Evolutionary conservation across 2,113 vertebrate genomes (phyloP).

Genomic region (Grallaria varia): DNA sequence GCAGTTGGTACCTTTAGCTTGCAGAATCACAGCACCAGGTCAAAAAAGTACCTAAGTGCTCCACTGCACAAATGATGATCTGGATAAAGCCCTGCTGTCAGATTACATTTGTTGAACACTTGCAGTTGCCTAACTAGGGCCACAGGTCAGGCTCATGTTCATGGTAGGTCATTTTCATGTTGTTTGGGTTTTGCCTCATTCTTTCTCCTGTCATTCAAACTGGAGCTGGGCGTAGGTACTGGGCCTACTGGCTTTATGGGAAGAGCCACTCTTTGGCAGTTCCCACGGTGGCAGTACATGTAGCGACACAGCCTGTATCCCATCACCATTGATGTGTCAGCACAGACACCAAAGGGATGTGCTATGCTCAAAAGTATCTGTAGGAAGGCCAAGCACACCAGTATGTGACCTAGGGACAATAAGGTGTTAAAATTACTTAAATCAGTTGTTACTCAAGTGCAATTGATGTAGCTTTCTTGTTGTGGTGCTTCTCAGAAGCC

Average conservation of each 20-base stretch:
- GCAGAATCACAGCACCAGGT: background rate
- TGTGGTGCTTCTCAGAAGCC: background rate
- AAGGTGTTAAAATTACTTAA: background rate
- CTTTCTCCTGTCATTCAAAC: background rate
- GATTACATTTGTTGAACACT: background rate
- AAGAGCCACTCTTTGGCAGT: background rate
- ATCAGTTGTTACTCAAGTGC: background rate
- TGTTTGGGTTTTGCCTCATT: background rate
- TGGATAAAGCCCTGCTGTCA: slow-evolving; percentile 16
- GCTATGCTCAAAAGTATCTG: background rate
- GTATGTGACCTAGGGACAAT: background rate
- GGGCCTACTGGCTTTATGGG: background rate
- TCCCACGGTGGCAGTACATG: background rate
- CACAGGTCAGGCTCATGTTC: background rate
- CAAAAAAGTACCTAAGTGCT: background rate
- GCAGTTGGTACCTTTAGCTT: background rate
- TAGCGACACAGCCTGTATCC: background rate
- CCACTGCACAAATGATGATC: background rate
- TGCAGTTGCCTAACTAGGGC: background rate
- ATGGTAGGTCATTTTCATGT: background rate
- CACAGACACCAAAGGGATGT: background rate
- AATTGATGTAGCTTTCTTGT: background rate
- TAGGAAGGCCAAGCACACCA: background rate
- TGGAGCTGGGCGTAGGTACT: background rate
- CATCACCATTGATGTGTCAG: background rate